These are phyloP conservation scores for Clivina fossor DNA, from an alignment of 2,888 invertebrate genomes.

Conservation along the genomic window DNA sequence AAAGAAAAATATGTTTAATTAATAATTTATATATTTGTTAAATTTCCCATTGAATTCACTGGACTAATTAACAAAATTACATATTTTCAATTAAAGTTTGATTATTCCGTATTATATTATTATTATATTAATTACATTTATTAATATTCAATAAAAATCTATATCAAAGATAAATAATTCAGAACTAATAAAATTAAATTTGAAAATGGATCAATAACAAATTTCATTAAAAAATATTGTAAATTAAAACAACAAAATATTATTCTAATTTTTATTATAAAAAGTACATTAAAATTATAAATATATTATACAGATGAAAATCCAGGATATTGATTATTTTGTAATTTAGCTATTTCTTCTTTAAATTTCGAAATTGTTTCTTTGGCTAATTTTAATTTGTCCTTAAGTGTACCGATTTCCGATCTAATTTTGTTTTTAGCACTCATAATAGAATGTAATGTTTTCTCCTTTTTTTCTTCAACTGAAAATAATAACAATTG, in stretches of 20 bases:
- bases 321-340: constrained; percentile 46
- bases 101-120: no score
- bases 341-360: constrained; percentile 65
- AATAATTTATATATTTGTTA: no score
- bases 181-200: not conserved
- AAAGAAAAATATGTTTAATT: no score
- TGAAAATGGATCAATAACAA: not conserved
- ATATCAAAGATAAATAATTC: not conserved
- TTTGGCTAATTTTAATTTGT: constrained; percentile 79
- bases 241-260: constrained; percentile 11
- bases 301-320: constrained; percentile 1
- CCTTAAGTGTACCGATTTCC: constrained; percentile 83
- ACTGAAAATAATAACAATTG: constrained; percentile 62
- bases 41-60: no score
- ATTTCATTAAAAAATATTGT: not conserved
- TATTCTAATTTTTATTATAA: not conserved
- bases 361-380: constrained; percentile 84
- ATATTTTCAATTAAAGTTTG: no score
- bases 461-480: constrained; percentile 84
- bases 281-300: constrained; percentile 3
- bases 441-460: constrained; percentile 72
- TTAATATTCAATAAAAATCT: no score
- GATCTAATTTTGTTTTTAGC: constrained; percentile 79
- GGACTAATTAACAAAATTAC: no score
- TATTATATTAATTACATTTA: no score